phyloP scores from a whole-genome alignment of 2,888 invertebrate genomes.

The Alloscopus bannaensis region DNA sequence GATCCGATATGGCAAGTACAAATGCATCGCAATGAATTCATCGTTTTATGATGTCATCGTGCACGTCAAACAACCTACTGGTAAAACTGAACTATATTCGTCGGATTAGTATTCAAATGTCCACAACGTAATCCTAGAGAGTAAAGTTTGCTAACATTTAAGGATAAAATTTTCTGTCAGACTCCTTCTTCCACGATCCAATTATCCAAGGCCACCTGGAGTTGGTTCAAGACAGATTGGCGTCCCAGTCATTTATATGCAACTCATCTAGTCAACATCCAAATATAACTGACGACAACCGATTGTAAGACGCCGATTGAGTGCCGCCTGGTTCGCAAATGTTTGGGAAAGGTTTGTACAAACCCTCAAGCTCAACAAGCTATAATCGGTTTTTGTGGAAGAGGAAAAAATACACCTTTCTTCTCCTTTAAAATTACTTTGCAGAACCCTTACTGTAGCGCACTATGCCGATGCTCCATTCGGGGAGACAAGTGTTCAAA shows the following conservation, averaged over 20 bases:
- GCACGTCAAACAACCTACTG: conserved; percentile 46
- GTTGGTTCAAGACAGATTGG: conserved; percentile 39
- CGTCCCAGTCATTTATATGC: conserved; percentile 53
- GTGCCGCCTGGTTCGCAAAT: conserved; percentile 49
- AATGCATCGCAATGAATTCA: conserved; percentile 65
- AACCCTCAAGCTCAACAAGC: not conserved
- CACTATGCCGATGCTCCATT: conserved; percentile 49
- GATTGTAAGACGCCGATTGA: conserved; percentile 50
- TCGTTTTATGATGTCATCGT: conserved; percentile 60
- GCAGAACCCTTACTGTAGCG: conserved; percentile 54
- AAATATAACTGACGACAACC: conserved; percentile 40
- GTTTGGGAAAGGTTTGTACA: conserved; percentile 47
- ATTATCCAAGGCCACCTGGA: conserved; percentile 54
- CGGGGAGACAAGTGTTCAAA: conserved; percentile 56
- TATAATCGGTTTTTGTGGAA: conserved; percentile 15
- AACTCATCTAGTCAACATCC: conserved; percentile 49
- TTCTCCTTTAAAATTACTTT: conserved; percentile 4
- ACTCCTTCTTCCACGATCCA: conserved; percentile 56
- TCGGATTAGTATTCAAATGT: not conserved
- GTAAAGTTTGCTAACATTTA: not conserved
- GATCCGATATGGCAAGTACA: conserved; percentile 68
- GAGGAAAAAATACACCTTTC: not conserved
- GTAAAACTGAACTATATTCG: conserved; percentile 23
- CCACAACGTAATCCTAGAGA: not conserved
- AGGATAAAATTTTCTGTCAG: conserved; percentile 5